A percentile compares a stretch with the other conserved stretches of the same genome.
Evolutionary conservation across 53 echinoderm and acorn worm genomes (phyloP).

Genomic region (Crossaster papposus): DNA sequence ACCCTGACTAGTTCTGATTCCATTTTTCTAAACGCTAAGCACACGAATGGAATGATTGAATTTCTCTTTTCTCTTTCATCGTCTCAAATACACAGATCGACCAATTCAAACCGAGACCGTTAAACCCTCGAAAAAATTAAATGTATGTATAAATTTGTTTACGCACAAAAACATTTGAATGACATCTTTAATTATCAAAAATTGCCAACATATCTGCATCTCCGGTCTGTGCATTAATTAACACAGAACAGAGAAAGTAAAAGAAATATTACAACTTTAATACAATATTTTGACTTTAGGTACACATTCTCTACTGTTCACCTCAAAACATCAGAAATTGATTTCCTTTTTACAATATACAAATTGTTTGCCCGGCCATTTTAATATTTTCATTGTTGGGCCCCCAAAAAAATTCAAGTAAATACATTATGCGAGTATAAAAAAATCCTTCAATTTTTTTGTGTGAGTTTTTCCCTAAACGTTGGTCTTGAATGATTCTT

Average conservation of each 20-base stretch:
- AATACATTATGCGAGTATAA: constrained; percentile 55
- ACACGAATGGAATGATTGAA: constrained; percentile 12
- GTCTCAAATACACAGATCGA: neutral
- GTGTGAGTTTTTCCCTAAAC: constrained; percentile 18
- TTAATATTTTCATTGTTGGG: neutral
- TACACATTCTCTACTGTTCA: constrained; percentile 50
- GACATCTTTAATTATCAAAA: constrained; percentile 29
- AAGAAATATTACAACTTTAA: constrained; percentile 54
- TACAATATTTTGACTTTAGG: constrained; percentile 59
- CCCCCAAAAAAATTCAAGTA: constrained; percentile 9
- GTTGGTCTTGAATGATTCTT: constrained; percentile 42
- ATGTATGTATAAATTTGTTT: neutral
- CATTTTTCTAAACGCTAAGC: constrained; percentile 41
- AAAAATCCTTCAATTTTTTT: constrained; percentile 40
- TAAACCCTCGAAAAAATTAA: constrained; percentile 1
- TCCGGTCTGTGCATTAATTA: constrained; percentile 1
- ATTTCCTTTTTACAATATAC: constrained; percentile 58
- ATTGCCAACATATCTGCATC: constrained; percentile 20
- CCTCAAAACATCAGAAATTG: constrained; percentile 46
- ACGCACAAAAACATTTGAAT: constrained; percentile 36
- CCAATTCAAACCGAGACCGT: constrained; percentile 1
- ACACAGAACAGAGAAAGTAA: constrained; percentile 31
- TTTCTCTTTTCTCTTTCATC: constrained; percentile 10
- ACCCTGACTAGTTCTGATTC: constrained; percentile 4
- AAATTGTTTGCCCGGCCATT: constrained; percentile 29